These are phyloP conservation scores for Chloroceryle inda DNA, from an alignment of 2,797 vertebrate species.

Conservation along the genomic window DNA sequence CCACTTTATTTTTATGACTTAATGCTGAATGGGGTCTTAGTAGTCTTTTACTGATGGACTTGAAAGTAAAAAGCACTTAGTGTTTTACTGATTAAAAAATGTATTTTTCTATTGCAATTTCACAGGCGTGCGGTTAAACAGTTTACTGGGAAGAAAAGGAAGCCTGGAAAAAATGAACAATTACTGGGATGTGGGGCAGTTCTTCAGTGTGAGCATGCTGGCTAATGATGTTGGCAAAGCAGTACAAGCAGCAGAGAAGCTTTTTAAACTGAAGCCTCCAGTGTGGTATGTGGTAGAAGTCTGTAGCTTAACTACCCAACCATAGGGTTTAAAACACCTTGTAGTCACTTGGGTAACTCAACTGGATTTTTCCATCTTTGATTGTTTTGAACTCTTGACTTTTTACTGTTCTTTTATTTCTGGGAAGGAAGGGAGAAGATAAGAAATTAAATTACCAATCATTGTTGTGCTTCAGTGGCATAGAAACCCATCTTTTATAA, in stretches of 20 bases:
- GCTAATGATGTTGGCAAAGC: conserved; percentile 91
- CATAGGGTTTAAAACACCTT: background rate
- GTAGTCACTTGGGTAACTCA: background rate
- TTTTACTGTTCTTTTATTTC: background rate
- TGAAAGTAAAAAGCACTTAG: background rate
- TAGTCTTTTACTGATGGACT: background rate
- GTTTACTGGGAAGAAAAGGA: conserved; percentile 93
- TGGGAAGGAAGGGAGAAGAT: background rate
- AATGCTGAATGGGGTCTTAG: background rate
- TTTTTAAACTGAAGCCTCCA: conserved; percentile 96
- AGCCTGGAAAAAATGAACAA: conserved; percentile 96
- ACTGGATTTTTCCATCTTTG: background rate
- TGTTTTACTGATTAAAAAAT: background rate
- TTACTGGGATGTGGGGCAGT: conserved; percentile 97
- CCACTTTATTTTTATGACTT: background rate
- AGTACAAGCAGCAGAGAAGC: conserved; percentile 93
- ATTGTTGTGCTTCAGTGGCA: background rate
- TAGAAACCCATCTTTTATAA: background rate
- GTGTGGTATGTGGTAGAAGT: conserved; percentile 86
- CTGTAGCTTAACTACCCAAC: background rate
- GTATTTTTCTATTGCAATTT: conserved; percentile 9
- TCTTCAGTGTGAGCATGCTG: conserved; percentile 94
- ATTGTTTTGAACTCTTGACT: background rate
- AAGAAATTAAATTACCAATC: background rate
- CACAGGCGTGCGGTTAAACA: conserved; percentile 92